Percentiles rank a stretch among this genome's conserved stretches.
Conservation (phyloP, 2,888 invertebrate species). For the Heliconius ismenius region DNA sequence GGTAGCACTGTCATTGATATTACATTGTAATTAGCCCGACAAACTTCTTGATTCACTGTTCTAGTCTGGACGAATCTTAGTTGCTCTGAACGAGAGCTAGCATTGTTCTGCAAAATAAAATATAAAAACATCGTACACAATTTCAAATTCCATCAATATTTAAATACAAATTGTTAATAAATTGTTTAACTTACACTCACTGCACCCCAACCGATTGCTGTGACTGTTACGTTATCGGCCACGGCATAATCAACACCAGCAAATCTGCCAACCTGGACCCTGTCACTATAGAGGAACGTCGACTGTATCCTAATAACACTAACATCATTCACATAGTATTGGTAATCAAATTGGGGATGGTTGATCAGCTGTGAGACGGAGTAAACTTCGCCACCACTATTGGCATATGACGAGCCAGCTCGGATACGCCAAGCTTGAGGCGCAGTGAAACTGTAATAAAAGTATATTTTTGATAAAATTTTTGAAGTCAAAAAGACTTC, state of each 20-base stretch:
- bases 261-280: constrained; percentile 51
- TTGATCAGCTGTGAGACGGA: constrained; percentile 41
- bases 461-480: not conserved
- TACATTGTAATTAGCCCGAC: constrained; percentile 49
- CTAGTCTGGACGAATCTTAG: constrained; percentile 53
- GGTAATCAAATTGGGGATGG: constrained; percentile 49
- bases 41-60: constrained; percentile 53
- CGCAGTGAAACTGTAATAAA: constrained; percentile 9
- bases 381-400: constrained; percentile 52
- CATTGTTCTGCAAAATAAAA: constrained; percentile 15
- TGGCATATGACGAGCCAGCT: constrained; percentile 54
- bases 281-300: constrained; percentile 47
- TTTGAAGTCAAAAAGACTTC: too few species aligned
- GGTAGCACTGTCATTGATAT: constrained; percentile 51
- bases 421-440: constrained; percentile 46
- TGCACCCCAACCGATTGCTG: constrained; percentile 68
- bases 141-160: not conserved
- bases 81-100: constrained; percentile 49
- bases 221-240: constrained; percentile 54
- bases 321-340: constrained; percentile 52
- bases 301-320: constrained; percentile 53
- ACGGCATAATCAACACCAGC: constrained; percentile 54
- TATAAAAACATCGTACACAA: not conserved
- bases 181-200: constrained; percentile 34
- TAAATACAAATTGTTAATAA: not conserved